Percentiles rank a stretch among this genome's conserved stretches.
These are phyloP conservation scores for Anguilla anguilla DNA, from an alignment of 2,797 vertebrate species.

Conservation along the genomic window DNA sequence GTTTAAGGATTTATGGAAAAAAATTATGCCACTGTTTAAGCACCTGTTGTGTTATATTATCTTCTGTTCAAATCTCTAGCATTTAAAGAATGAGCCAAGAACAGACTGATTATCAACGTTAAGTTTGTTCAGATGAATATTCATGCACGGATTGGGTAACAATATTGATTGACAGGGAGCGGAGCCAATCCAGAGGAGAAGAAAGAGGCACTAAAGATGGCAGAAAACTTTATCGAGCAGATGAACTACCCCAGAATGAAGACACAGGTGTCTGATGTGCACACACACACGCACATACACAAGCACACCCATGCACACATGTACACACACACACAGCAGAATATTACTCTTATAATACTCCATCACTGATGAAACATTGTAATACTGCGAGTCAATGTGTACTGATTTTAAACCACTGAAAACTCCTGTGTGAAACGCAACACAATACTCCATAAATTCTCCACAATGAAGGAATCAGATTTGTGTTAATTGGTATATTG, in stretches of 20 bases:
- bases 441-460: background rate
- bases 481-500: too few species aligned
- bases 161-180: slow-evolving; percentile 71
- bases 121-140: background rate
- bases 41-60: background rate
- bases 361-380: background rate
- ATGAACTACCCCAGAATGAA: slow-evolving; percentile 90
- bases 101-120: background rate
- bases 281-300: background rate
- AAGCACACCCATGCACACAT: slow-evolving; percentile 12
- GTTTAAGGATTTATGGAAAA: background rate
- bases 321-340: slow-evolving; percentile 19
- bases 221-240: slow-evolving; percentile 89
- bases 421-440: background rate
- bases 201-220: slow-evolving; percentile 85
- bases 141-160: background rate
- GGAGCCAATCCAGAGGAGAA: slow-evolving; percentile 88
- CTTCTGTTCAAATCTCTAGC: background rate
- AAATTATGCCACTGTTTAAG: background rate
- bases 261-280: slow-evolving; percentile 81
- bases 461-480: too few species aligned
- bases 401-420: background rate
- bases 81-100: background rate
- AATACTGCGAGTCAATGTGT: background rate
- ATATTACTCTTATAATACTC: background rate